Base-by-base conservation (phyloP, 2,888 invertebrate species). In the Capitulum mitella region DNA sequence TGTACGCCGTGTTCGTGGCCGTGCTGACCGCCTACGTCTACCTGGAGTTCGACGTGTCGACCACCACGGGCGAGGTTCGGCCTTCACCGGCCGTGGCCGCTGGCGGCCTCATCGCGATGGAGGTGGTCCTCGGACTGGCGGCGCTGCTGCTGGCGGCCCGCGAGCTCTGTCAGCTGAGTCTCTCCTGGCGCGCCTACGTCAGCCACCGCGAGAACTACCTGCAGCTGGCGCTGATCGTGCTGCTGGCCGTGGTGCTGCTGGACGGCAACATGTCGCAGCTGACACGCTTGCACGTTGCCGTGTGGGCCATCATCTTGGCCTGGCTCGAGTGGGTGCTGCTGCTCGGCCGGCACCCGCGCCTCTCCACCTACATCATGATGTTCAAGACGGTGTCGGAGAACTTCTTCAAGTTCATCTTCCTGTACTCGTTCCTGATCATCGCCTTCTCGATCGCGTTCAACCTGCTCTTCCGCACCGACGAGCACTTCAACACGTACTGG, bases 381-480 rank as follows among this genome's bases (percentile, higher is more conserved):
- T 87, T 94, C 81, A 91, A 90, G 83, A 93, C 92, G 0, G 94
- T 94, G 0, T 91, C 92, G 0, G 89, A 89, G 84, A 93, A 92
- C 83, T 94, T 94, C 85, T 89, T 93, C 77, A 92, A 92, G 43
- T 93, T 93, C 83, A 87, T 94, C 22, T 86, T 91, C 0, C 91
- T 93, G 88, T 94, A 94, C 84, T 92, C 92, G 43, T 90, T 93
- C 82, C 88, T 94, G 79, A 92, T 94, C 40, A 86, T 93, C 46
- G 93, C 94, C 0, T 94, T 94, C 84, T 92, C 92, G 3, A 86
- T 94, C 80, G 92, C 93, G 82, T 94, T 94, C 83, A 93, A 91
- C 84, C 91, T 92, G 32, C 86, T 94, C 43, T 93, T 94, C 84
- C 89, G 90, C 79, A 88, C 89, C 51, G 80, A 81, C 78, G 80